phyloP scores from a whole-genome alignment of 2,797 vertebrate genomes.

The Fundulus diaphanus region DNA sequence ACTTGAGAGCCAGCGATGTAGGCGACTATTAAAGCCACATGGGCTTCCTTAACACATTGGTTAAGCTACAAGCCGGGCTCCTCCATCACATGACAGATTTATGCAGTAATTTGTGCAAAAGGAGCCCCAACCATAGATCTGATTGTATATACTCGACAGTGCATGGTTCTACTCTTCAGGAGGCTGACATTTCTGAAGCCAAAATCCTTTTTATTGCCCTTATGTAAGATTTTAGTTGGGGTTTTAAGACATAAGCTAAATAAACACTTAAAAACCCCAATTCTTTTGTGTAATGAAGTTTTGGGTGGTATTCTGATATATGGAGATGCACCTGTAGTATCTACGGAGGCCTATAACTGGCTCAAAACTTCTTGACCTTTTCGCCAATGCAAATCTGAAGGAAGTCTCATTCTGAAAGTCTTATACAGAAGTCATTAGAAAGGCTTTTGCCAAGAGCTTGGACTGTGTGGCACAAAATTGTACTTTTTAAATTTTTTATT shows the following conservation, averaged over 20 bases:
- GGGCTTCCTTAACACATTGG: not conserved
- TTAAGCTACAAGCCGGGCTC: no score
- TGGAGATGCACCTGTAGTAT: not conserved
- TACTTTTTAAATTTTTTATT: not conserved
- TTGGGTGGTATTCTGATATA: not conserved
- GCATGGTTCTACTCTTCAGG: no score
- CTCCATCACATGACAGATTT: no score
- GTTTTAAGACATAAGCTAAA: not conserved
- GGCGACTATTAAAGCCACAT: not conserved
- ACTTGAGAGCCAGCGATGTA: not conserved
- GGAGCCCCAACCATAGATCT: not conserved
- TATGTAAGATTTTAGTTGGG: not conserved
- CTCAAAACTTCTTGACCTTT: conserved; percentile 40
- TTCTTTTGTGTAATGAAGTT: not conserved
- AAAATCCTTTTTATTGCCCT: not conserved
- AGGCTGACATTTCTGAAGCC: not conserved
- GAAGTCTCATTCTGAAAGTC: conserved; percentile 69
- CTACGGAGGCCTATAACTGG: conserved; percentile 9
- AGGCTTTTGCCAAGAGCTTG: conserved; percentile 23
- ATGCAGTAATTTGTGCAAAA: not conserved
- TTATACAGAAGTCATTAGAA: conserved; percentile 56
- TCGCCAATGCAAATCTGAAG: conserved; percentile 54
- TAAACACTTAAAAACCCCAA: not conserved
- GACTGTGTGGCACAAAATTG: conserved; percentile 50
- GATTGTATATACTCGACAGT: not conserved